These are phyloP conservation scores for Poeciliopsis infans DNA, from an alignment of 2,797 vertebrate genomes.

Conservation along the genomic window DNA sequence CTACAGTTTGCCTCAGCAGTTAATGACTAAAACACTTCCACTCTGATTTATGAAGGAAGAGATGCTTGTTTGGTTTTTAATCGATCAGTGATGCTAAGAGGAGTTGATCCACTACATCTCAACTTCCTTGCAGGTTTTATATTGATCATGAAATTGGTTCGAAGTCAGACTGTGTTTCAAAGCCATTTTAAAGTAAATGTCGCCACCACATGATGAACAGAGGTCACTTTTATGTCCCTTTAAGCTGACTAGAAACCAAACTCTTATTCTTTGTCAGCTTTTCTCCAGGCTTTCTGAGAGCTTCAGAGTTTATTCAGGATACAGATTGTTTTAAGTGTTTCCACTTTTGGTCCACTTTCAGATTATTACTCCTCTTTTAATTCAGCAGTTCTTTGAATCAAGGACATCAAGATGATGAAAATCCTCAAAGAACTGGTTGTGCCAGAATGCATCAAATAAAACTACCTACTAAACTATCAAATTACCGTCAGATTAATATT, in stretches of 20 bases:
- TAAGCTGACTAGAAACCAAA: background rate
- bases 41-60: background rate
- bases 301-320: background rate
- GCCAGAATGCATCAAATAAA: background rate
- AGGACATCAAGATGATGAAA: no score
- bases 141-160: background rate
- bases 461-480: background rate
- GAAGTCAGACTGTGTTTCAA: background rate
- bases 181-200: background rate
- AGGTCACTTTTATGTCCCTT: background rate
- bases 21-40: background rate
- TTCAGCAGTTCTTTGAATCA: background rate
- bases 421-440: no score
- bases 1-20: background rate
- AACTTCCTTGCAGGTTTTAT: background rate
- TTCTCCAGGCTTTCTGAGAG: background rate
- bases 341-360: background rate
- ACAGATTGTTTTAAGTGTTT: background rate
- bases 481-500: background rate
- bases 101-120: background rate
- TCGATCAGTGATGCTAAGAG: background rate
- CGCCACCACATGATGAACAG: background rate
- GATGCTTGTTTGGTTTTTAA: background rate
- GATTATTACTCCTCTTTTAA: background rate
- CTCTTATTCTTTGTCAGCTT: background rate